These are phyloP conservation scores for Drosophila truncata DNA, from an alignment of 1,140 invertebrate genomes.

Conservation along the genomic window DNA sequence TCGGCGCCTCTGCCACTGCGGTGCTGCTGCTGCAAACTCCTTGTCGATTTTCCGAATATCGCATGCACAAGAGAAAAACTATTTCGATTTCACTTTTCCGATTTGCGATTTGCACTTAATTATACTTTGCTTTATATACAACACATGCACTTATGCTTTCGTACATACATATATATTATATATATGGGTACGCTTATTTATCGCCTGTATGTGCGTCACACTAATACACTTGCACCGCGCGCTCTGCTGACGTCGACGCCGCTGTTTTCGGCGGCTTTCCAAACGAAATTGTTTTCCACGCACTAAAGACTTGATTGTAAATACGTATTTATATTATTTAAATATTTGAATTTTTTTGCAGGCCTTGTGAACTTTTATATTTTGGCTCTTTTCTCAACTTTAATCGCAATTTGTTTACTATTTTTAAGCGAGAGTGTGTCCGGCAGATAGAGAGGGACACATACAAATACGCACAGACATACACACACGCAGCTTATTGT, in stretches of 20 bases:
- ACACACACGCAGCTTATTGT: conserved; percentile 17
- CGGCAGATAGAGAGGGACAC: not conserved
- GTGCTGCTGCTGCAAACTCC: conserved; percentile 47
- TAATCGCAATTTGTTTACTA: conserved; percentile 34
- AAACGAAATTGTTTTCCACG: conserved; percentile 54
- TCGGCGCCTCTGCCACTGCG: conserved; percentile 39
- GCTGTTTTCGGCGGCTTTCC: conserved; percentile 51
- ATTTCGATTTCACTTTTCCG: conserved; percentile 69
- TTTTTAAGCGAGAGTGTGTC: conserved; percentile 17
- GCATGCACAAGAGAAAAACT: conserved; percentile 37
- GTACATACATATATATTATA: conserved; percentile 19
- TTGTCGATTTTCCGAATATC: conserved; percentile 51
- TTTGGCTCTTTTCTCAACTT: not conserved
- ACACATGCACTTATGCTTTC: conserved; percentile 47
- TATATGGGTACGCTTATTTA: conserved; percentile 28
- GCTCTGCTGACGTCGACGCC: conserved; percentile 44
- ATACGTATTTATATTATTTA: conserved; percentile 31
- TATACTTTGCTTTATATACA: conserved; percentile 35
- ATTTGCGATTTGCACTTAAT: conserved; percentile 51
- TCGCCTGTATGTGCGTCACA: conserved; percentile 57
- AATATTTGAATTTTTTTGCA: conserved; percentile 33
- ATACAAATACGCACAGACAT: conserved; percentile 3
- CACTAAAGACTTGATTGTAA: conserved; percentile 49
- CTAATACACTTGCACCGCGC: conserved; percentile 72
- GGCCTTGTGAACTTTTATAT: conserved; percentile 8